phyloP scores from a whole-genome alignment of 2,113 vertebrate genomes.

The Pterocles gutturalis region DNA sequence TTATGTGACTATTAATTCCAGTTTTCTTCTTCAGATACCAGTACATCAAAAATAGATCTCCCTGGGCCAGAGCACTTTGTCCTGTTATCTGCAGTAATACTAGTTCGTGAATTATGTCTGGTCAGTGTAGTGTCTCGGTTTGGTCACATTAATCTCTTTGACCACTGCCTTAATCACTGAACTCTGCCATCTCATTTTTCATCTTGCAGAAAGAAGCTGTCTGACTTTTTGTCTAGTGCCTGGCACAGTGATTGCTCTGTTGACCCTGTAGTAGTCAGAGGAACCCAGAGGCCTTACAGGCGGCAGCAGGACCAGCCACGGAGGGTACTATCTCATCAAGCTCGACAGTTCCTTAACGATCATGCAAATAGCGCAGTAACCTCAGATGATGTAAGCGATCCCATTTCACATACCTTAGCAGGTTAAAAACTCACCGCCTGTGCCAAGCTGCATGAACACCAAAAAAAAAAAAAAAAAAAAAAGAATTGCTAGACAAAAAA shows the following conservation, averaged over 20 bases:
- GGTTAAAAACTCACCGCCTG: neutral
- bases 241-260: neutral
- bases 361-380: neutral
- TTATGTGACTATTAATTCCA: constrained; percentile 11
- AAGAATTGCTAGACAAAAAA: neutral
- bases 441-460: neutral
- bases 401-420: neutral
- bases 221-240: neutral
- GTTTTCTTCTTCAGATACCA: neutral
- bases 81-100: neutral
- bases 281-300: neutral
- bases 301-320: neutral
- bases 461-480: neutral
- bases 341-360: neutral
- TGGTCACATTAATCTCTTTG: constrained; percentile 30
- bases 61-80: neutral
- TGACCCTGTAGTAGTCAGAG: neutral
- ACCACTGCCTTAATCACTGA: constrained; percentile 31
- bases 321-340: neutral
- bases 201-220: constrained; percentile 14
- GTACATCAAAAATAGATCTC: constrained; percentile 30
- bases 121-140: neutral
- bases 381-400: neutral
- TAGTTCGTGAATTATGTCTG: constrained; percentile 4
- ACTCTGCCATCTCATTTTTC: constrained; percentile 16